Evolutionary conservation across 2,797 vertebrate species (phyloP).

Genomic region (Sylvia borin): DNA sequence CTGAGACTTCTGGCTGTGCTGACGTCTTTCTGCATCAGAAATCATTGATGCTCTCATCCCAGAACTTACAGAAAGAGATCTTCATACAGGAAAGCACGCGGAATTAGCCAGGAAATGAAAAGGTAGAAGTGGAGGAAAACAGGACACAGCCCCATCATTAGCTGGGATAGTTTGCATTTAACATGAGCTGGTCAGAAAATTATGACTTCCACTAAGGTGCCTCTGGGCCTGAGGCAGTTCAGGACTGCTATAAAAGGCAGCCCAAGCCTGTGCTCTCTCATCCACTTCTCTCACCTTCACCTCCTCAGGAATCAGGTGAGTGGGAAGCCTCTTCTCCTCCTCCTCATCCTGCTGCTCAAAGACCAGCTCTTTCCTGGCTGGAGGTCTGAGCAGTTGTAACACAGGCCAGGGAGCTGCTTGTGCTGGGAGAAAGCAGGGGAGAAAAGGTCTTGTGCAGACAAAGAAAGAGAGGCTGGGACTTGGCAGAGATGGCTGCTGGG

Average conservation of each 20-base stretch:
- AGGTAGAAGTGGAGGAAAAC: neutral
- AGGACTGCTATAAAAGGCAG: neutral
- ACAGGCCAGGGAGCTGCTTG: neutral
- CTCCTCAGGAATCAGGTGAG: neutral
- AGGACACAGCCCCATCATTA: neutral
- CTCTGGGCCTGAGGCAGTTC: neutral
- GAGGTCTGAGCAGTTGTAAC: rapidly evolving
- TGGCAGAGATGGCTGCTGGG: neutral
- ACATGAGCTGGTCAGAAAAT: neutral
- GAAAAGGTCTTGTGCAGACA: neutral
- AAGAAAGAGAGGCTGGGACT: neutral
- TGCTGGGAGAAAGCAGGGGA: neutral
- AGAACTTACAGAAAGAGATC: neutral
- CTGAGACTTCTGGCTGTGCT: neutral
- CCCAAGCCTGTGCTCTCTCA: neutral
- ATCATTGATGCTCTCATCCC: neutral
- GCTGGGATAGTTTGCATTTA: neutral
- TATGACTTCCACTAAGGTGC: neutral
- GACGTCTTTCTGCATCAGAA: neutral
- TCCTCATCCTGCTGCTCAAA: neutral
- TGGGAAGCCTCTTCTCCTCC: rapidly evolving
- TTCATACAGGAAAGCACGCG: neutral
- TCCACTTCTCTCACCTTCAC: neutral
- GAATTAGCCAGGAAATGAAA: neutral
- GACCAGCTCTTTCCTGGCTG: neutral